These are phyloP conservation scores for Okamejei kenojei DNA, from an alignment of 2,797 vertebrate genomes.

Conservation along the genomic window DNA sequence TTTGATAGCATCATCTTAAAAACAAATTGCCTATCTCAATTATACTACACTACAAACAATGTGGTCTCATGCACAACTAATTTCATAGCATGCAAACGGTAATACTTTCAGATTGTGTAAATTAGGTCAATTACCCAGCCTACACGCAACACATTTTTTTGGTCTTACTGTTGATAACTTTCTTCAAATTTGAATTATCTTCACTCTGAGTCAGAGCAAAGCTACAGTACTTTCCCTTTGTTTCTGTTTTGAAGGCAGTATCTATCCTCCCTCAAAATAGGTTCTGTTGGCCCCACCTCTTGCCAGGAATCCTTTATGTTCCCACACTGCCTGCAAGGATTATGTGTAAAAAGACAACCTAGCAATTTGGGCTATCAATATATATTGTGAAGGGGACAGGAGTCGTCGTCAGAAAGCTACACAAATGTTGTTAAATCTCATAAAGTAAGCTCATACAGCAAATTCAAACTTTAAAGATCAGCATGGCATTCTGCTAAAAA, in stretches of 20 bases:
- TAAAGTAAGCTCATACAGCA: not conserved
- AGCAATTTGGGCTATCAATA: not conserved
- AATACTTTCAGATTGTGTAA: not conserved
- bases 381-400: not conserved
- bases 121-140: not conserved
- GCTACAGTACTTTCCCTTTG: not conserved
- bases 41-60: not conserved
- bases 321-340: not conserved
- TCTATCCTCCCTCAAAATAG: not conserved
- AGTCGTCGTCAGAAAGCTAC: too few species aligned
- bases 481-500: not conserved
- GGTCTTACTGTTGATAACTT: not conserved
- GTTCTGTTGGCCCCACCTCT: not conserved
- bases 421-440: not conserved
- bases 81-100: too few species aligned
- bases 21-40: not conserved
- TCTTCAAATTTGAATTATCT: not conserved
- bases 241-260: too few species aligned
- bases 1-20: not conserved
- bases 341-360: not conserved
- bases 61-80: not conserved
- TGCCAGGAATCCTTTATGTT: too few species aligned
- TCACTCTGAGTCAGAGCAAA: not conserved
- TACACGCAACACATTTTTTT: not conserved
- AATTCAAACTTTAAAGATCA: not conserved